A percentile compares a stretch with the other conserved stretches of the same genome.
phyloP scores from a whole-genome alignment of 2,113 vertebrate species.

The Charina bottae region DNA sequence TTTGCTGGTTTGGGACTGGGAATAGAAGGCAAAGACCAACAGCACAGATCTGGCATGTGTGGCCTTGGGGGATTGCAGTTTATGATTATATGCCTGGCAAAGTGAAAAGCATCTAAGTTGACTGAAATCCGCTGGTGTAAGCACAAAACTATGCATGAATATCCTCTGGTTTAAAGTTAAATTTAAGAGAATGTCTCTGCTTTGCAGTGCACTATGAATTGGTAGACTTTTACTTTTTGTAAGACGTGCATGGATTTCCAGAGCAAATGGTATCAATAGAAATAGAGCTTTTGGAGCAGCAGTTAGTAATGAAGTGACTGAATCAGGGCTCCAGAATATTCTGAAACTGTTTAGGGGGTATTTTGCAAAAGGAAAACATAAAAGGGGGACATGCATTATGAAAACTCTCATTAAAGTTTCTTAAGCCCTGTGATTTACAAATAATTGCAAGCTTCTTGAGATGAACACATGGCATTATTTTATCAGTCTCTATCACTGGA shows the following conservation, averaged over 20 bases:
- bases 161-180: not conserved
- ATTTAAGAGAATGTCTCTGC: not conserved
- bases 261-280: not conserved
- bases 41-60: constrained; percentile 1
- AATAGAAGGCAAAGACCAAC: not conserved
- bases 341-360: constrained; percentile 9
- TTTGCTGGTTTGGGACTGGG: not conserved
- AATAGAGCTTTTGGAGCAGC: not conserved
- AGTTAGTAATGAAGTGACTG: not conserved
- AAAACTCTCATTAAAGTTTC: constrained; percentile 10
- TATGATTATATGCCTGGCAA: constrained; percentile 11
- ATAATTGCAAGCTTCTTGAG: not conserved
- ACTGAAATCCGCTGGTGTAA: not conserved
- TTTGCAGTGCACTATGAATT: not conserved
- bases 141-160: not conserved
- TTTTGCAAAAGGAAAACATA: constrained; percentile 6
- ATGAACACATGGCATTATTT: not conserved
- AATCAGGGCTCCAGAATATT: not conserved
- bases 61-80: not conserved
- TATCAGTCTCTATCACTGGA: not conserved
- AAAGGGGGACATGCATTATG: not conserved
- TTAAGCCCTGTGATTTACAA: constrained; percentile 22
- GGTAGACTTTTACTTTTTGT: not conserved
- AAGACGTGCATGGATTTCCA: not conserved
- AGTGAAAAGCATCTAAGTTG: not conserved